Conservation (phyloP, 1,140 invertebrate genomes). For the Achatina immaculata region DNA sequence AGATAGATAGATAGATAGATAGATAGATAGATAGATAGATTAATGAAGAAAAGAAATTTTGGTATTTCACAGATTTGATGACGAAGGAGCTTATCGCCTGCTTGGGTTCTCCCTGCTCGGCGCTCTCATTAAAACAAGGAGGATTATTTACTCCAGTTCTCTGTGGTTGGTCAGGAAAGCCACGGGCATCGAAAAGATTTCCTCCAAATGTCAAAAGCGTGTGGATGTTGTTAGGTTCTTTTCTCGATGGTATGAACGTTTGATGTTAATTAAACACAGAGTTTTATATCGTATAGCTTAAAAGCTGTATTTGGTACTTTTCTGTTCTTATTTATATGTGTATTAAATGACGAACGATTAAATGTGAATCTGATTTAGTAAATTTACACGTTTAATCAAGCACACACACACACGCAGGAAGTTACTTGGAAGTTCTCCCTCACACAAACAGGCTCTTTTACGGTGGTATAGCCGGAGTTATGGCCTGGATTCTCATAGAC, state of each 20-base stretch:
- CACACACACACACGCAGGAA: neutral
- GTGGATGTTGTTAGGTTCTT: neutral
- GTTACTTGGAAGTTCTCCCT: neutral
- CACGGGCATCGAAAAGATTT: neutral
- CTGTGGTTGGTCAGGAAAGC: neutral
- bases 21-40: no score
- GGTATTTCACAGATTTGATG: slow-evolving; percentile 22
- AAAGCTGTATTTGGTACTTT: neutral
- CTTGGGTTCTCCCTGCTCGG: slow-evolving; percentile 11
- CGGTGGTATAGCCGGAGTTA: slow-evolving; percentile 40
- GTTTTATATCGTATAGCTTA: neutral
- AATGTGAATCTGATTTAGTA: neutral
- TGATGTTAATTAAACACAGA: neutral
- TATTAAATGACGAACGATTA: neutral
- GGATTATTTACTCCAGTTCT: neutral
- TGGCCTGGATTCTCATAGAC: slow-evolving; percentile 45
- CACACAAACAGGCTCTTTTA: slow-evolving; percentile 39
- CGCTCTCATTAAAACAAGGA: neutral
- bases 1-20: no score
- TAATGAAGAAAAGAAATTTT: no score
- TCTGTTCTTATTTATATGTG: neutral
- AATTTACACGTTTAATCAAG: neutral
- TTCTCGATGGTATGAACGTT: slow-evolving; percentile 1
- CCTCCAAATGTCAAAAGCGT: neutral
- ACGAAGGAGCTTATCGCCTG: slow-evolving; percentile 20